A percentile compares a stretch with the other conserved stretches of the same genome.
These are phyloP conservation scores for Porites australiensis DNA, from an alignment of 64 coral and sea anemone species.

Conservation along the genomic window DNA sequence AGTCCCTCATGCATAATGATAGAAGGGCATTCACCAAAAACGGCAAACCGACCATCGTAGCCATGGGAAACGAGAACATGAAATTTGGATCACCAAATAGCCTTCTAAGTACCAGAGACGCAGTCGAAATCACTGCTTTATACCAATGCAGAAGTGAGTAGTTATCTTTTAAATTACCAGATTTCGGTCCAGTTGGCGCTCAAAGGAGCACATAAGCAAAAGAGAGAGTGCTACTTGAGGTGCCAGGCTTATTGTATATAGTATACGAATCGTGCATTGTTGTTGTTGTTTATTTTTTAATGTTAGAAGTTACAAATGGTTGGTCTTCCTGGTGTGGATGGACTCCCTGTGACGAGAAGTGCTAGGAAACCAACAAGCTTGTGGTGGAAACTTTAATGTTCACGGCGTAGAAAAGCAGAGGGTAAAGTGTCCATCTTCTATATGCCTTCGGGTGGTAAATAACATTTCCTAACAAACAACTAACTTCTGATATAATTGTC, in stretches of 20 bases:
- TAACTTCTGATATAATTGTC: too few species aligned
- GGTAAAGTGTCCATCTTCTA: constrained; percentile 14
- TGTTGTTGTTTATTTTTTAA: not conserved
- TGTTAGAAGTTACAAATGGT: constrained; percentile 31
- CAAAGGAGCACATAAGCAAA: too few species aligned
- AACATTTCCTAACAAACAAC: not conserved
- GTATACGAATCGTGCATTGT: too few species aligned
- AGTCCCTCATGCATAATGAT: constrained; percentile 88
- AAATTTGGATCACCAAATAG: constrained; percentile 15
- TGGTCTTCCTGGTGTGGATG: constrained; percentile 76
- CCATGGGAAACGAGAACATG: constrained; percentile 71
- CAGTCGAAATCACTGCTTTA: constrained; percentile 79
- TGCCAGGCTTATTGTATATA: too few species aligned
- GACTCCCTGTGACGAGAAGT: constrained; percentile 63
- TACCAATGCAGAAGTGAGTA: constrained; percentile 87
- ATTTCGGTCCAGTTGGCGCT: too few species aligned
- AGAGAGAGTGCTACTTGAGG: too few species aligned
- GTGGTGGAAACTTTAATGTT: constrained; percentile 61
- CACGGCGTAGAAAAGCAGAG: constrained; percentile 63
- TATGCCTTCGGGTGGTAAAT: constrained; percentile 77
- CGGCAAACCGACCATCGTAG: constrained; percentile 73
- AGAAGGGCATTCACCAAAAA: constrained; percentile 61
- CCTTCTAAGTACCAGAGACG: constrained; percentile 53
- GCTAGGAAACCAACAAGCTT: constrained; percentile 45
- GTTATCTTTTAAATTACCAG: too few species aligned